Base-by-base conservation (phyloP, 2,888 invertebrate genomes). In the Rhaphigaster nebulosa region DNA sequence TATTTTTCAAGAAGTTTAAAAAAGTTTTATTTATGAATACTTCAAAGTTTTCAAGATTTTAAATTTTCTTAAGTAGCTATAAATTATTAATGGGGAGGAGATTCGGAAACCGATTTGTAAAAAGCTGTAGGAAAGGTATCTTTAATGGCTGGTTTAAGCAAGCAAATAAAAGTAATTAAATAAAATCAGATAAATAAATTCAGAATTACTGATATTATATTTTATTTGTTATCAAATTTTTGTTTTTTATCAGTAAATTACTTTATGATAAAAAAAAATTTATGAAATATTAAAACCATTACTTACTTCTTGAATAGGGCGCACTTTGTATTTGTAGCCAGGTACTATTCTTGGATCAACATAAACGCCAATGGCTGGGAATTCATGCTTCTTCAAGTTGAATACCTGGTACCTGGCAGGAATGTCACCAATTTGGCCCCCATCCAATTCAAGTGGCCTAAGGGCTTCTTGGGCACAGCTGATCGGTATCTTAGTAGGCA, bases 321-420 rank as follows among this genome's bases (percentile, higher is more conserved):
- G 95, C 92, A 96, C 96, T 94, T 95, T 95, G 95, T 97, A 97
- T 93, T 95, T 95, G 94, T 96, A 97, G 92, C 97, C 97, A 92
- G 96, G 96, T 92, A 96, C 94, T 92, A 97, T 95, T 91, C 96
- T 94, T 91, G 95, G 95, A 94, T 97, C 96, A 92, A 97, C 95
- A 94, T 96, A 96, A 90, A 96, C 96, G 90, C 97, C 97, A 93
- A 96, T 95, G 90, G 96, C 96, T 0, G 96, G 96, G 93, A 96
- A 94, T 93, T 96, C 96, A 93, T 96, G 95, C 13, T 95, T 94
- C 60, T 95, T 95, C 4, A 96, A 94, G 50, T 95, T 94, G 29
- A 95, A 95, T 29, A 96, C 95, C 50, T 94, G 94, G 93, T 96
- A 96, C 88, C 94, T 94, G 0, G 96, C 96, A 1, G 96, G 96